These are phyloP conservation scores for Kryptopterus vitreolus DNA, from an alignment of 2,797 vertebrate genomes.

Conservation along the genomic window DNA sequence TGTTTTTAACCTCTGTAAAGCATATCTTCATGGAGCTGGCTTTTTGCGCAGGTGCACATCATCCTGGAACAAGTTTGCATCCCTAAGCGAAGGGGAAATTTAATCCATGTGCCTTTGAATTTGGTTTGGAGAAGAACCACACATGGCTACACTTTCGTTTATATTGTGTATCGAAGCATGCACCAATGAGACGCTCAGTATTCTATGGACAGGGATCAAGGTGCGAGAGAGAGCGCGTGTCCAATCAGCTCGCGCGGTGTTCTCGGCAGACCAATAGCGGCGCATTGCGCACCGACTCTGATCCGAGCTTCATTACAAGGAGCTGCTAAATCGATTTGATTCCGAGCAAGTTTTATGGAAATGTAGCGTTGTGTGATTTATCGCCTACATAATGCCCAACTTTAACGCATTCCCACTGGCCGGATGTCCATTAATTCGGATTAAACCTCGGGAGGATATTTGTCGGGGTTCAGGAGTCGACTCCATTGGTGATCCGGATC, in stretches of 20 bases:
- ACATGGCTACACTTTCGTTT: too few relatives aligned
- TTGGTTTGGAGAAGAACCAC: too few relatives aligned
- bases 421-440: too few relatives aligned
- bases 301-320: neutral
- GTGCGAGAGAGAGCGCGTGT: slow-evolving; percentile 20
- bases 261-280: slow-evolving; percentile 28
- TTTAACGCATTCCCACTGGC: neutral
- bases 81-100: too few relatives aligned
- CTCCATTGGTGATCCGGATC: slow-evolving; percentile 6
- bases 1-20: too few relatives aligned
- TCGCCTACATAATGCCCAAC: neutral
- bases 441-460: neutral
- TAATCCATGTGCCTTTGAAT: too few relatives aligned
- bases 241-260: slow-evolving; percentile 40
- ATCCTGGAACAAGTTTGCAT: too few relatives aligned
- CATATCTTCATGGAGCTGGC: too few relatives aligned
- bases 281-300: slow-evolving; percentile 7
- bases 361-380: neutral
- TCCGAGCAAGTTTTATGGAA: neutral
- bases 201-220: neutral
- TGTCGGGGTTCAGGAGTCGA: neutral
- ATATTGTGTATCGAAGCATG: too few relatives aligned
- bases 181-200: neutral
- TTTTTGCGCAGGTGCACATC: too few relatives aligned
- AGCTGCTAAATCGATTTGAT: neutral